Evolutionary conservation across 2,113 vertebrate species (phyloP).

Genomic region (Microtus ochrogaster): DNA sequence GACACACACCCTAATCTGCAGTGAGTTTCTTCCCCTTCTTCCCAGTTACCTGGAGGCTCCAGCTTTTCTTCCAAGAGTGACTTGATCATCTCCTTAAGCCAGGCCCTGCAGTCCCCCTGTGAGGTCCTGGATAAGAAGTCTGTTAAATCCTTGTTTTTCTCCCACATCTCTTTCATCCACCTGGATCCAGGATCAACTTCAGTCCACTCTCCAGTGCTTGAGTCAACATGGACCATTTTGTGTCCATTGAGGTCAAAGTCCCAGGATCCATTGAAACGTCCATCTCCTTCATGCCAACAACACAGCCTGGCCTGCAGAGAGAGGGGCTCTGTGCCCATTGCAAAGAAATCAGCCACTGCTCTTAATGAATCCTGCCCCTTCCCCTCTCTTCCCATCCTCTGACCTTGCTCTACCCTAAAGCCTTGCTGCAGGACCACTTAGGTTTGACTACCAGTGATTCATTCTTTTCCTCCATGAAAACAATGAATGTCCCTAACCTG

Average conservation of each 20-base stretch:
- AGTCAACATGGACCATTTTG: not conserved
- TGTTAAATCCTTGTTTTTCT: not conserved
- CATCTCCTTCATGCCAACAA: not conserved
- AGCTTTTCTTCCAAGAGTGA: not conserved
- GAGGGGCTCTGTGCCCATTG: not conserved
- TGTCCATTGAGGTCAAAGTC: not conserved
- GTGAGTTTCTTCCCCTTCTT: too few species aligned
- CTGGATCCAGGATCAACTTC: not conserved
- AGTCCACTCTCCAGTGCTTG: not conserved
- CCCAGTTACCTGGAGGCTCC: not conserved
- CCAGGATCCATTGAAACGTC: not conserved
- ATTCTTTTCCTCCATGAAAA: too few species aligned
- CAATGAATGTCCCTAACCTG: too few species aligned
- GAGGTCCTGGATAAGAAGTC: not conserved
- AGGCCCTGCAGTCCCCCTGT: not conserved
- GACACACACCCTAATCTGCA: too few species aligned
- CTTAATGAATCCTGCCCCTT: too few species aligned
- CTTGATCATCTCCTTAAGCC: rapidly evolving
- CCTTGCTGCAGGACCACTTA: too few species aligned
- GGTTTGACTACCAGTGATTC: too few species aligned
- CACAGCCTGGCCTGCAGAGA: not conserved
- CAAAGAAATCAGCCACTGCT: rapidly evolving
- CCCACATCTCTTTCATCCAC: not conserved
- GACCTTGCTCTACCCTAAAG: too few species aligned
- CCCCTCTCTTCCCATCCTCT: too few species aligned